Evolutionary conservation across 2,797 vertebrate species (phyloP).

Genomic region (Sparus aurata): DNA sequence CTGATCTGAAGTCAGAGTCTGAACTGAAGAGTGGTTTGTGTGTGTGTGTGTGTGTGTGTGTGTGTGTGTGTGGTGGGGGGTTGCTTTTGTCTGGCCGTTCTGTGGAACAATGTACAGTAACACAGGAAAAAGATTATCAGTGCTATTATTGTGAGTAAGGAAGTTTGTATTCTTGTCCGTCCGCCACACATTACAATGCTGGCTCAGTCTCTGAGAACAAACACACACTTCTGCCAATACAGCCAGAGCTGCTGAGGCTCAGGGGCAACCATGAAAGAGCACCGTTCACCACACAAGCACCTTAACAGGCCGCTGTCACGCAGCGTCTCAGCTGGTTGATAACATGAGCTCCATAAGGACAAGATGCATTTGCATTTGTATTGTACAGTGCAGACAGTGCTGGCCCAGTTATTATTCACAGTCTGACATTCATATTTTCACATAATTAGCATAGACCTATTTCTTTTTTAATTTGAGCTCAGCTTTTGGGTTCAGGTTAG

Average conservation of each 20-base stretch:
- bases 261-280: constrained; percentile 28
- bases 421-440: no score
- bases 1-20: neutral
- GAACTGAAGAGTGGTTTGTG: neutral
- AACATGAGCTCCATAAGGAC: no score
- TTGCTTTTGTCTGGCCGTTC: constrained; percentile 29
- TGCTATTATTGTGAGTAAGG: constrained; percentile 69
- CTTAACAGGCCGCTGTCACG: neutral
- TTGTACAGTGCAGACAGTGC: neutral
- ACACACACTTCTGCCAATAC: constrained; percentile 57
- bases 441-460: neutral
- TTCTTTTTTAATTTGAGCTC: neutral
- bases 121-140: constrained; percentile 71
- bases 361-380: neutral
- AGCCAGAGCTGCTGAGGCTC: constrained; percentile 44
- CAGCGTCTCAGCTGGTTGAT: neutral
- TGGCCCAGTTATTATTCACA: neutral
- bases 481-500: neutral
- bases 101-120: constrained; percentile 67
- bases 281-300: neutral
- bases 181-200: constrained; percentile 65
- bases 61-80: neutral
- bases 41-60: neutral
- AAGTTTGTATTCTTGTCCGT: constrained; percentile 64
- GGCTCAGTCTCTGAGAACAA: constrained; percentile 62